Evolutionary conservation across 1,140 invertebrate genomes (phyloP), one percentile per base, ranked within the genome.

Genomic region (Medauroidea extradentata): DNA sequence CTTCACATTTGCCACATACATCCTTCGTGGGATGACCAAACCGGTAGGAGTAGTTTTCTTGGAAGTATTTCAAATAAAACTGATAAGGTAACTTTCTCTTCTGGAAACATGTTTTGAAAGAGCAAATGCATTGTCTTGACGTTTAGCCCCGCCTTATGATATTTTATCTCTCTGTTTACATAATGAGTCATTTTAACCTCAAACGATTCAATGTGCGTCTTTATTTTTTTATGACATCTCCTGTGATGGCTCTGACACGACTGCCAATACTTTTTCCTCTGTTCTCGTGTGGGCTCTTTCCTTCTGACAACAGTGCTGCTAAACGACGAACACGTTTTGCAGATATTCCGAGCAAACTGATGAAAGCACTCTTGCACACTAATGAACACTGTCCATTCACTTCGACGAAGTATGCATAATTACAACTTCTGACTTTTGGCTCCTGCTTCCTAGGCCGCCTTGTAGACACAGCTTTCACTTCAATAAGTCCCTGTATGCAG

Each of bases 11-110:
- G 24, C 16, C 24, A 42, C 62, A 65, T 19, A 55, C 56, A 57
- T 62, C 56, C 11, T 59, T 46, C 57, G 59, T 55, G 21, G 60
- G 64, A 29, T 57, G 39, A 42, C 59, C 56, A 60, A 65, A 65
- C 46, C 55, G 21, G 23, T 41, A 56, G 23, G 48, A 29, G 34
- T 57, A 65, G 39, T 60, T 50, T 54, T 54, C 52, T 19, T 57
- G 59, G 52, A 60, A 64, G 42, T 55, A 43, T 19, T 65, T 60
- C 41, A 18, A 53, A 56, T 63, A 62, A n/a, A n/a, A n/a, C n/a
- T n/a, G n/a, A n/a, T n/a, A n/a, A n/a, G n/a, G n/a, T n/a, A n/a
- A n/a, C n/a, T n/a, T n/a, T n/a, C n/a, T n/a, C n/a, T n/a, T n/a
- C n/a, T n/a, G n/a, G n/a, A n/a, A n/a, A n/a, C n/a, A n/a, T n/a